These are phyloP conservation scores for Aplodontia rufa DNA, from an alignment of 2,113 vertebrate genomes.

Conservation along the genomic window DNA sequence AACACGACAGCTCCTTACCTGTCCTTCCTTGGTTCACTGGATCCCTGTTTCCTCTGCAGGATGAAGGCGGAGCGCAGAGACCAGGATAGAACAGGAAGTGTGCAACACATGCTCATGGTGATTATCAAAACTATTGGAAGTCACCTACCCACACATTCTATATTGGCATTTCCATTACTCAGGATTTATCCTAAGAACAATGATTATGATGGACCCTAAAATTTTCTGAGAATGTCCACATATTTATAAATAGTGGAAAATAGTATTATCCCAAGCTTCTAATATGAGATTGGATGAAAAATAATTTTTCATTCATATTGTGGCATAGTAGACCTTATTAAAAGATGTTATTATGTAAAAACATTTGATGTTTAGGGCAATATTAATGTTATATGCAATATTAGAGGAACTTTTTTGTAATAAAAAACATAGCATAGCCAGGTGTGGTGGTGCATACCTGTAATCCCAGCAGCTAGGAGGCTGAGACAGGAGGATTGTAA, in stretches of 20 bases:
- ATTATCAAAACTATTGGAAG: neutral
- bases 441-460: too few species aligned
- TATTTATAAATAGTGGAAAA: neutral
- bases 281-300: neutral
- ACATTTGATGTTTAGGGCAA: neutral
- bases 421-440: too few species aligned
- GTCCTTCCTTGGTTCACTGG: neutral
- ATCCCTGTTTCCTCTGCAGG: neutral
- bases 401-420: neutral
- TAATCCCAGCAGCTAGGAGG: too few species aligned
- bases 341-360: neutral
- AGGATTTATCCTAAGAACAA: neutral
- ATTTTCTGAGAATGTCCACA: rapidly evolving
- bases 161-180: neutral
- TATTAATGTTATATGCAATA: neutral
- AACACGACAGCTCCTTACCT: rapidly evolving
- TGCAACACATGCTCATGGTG: rapidly evolving
- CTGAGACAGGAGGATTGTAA: too few species aligned
- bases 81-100: too few species aligned
- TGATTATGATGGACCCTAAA: neutral
- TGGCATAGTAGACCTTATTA: neutral
- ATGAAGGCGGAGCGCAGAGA: neutral
- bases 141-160: neutral
- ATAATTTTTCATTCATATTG: neutral
- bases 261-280: neutral